Percentiles rank a stretch among this genome's conserved stretches.
Evolutionary conservation across 2,888 invertebrate genomes (phyloP).

Genomic region (Chrysolina americana): DNA sequence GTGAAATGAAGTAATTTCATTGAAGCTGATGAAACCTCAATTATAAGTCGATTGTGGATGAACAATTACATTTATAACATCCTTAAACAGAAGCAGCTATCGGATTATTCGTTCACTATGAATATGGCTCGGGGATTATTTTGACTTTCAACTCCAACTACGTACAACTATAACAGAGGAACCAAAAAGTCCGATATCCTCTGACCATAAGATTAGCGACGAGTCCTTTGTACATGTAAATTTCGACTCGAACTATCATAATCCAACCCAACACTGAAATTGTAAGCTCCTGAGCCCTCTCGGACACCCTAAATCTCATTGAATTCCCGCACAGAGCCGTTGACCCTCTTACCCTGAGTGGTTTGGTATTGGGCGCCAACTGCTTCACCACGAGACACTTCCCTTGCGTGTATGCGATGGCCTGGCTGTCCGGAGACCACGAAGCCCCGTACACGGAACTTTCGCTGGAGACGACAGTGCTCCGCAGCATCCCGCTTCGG

Average conservation of each 20-base stretch:
- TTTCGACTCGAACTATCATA: background rate
- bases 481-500: conserved; percentile 92
- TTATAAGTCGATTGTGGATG: too few relatives aligned
- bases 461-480: conserved; percentile 86
- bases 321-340: background rate
- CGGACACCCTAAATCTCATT: background rate
- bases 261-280: conserved; percentile 1
- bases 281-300: background rate
- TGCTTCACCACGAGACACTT: conserved; percentile 79
- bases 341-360: conserved; percentile 67
- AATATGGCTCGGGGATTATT: background rate
- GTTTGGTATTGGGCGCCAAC: conserved; percentile 81
- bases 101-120: background rate
- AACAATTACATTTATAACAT: too few relatives aligned
- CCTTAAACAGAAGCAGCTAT: too few relatives aligned
- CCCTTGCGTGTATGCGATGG: conserved; percentile 80
- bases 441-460: conserved; percentile 87
- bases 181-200: background rate
- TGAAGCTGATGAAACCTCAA: too few relatives aligned
- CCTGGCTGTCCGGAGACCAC: conserved; percentile 84
- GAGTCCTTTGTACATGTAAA: conserved; percentile 9
- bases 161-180: too few relatives aligned
- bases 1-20: too few relatives aligned
- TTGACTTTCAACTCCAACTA: background rate
- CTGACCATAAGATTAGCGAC: background rate